Evolutionary conservation across 1,140 invertebrate species (phyloP).

Genomic region (Protaetia brevitarsis): DNA sequence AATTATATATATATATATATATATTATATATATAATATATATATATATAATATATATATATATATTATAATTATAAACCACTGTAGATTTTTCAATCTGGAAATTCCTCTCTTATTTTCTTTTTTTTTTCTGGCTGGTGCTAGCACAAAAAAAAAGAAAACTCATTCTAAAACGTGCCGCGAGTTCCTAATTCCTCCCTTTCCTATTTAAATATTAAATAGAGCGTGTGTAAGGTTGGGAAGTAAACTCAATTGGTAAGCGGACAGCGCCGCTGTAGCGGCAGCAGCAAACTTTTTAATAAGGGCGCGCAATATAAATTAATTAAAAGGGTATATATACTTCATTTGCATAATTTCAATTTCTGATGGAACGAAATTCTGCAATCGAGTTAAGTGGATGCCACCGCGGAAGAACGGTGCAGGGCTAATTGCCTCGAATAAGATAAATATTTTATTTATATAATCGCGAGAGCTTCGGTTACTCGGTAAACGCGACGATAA

Average conservation of each 20-base stretch:
- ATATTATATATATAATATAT: too few relatives aligned
- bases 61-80: too few relatives aligned
- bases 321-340: conserved; percentile 5
- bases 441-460: background rate
- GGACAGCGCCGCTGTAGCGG: background rate
- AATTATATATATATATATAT: too few relatives aligned
- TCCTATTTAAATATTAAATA: conserved; percentile 8
- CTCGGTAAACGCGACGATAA: background rate
- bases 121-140: background rate
- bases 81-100: too few relatives aligned
- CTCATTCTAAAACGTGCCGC: background rate
- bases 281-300: background rate
- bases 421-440: background rate
- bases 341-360: conserved; percentile 15
- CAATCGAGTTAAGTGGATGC: background rate
- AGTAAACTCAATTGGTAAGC: background rate
- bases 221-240: background rate
- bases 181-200: background rate
- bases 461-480: background rate
- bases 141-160: too few relatives aligned
- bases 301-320: background rate
- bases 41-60: too few relatives aligned
- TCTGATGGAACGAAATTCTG: background rate
- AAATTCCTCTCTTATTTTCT: too few relatives aligned
- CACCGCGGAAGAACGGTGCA: background rate